Conservation (phyloP, 2,797 vertebrate species). For the Amazona ochrocephala region DNA sequence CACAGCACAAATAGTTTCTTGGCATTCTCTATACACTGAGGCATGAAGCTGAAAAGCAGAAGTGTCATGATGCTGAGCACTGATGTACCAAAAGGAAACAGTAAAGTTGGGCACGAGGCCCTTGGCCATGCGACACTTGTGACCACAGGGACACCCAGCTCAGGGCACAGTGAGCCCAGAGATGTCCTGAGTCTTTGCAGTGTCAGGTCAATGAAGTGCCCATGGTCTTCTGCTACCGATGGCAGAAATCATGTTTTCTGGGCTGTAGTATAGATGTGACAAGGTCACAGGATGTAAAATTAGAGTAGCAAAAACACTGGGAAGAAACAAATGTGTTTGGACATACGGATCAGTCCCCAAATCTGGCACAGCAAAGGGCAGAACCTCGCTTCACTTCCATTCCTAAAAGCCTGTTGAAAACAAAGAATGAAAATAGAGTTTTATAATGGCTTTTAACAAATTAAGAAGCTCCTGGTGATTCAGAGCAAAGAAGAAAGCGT, state of each 20-base stretch:
- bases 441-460: background rate
- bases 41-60: background rate
- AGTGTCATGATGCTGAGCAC: background rate
- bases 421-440: background rate
- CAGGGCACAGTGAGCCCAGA: background rate
- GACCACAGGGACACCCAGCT: background rate
- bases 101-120: background rate
- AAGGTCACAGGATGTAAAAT: background rate
- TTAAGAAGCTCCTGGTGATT: background rate
- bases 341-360: background rate
- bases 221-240: background rate
- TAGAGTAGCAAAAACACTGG: background rate
- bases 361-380: background rate
- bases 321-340: background rate
- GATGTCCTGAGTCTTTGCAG: rapidly evolving
- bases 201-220: background rate
- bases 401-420: background rate
- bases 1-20: background rate
- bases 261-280: background rate
- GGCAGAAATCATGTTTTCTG: background rate
- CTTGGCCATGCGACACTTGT: background rate
- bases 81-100: background rate
- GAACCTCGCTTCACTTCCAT: background rate
- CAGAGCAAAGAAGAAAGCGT: background rate
- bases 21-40: background rate